Base-by-base conservation (phyloP, 2,113 vertebrate species). In the Mustelus asterias region DNA sequence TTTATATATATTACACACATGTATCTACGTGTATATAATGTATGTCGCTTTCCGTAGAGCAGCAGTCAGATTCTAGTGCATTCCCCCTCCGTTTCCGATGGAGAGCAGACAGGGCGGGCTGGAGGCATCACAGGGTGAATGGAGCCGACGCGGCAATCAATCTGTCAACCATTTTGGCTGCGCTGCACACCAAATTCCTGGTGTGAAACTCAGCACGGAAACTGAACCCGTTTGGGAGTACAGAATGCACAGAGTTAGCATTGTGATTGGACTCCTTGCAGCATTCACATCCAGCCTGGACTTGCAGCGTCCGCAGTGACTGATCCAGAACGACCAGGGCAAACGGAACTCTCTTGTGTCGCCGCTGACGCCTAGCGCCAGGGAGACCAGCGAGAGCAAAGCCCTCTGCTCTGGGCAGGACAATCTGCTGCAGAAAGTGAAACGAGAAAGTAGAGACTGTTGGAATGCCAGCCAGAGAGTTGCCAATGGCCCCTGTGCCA, bases 101-200 rank as follows among this genome's bases (percentile, higher is more conserved):
- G 58, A 63, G 54, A 63, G 26, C 26, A 14, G 54, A 63, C 14
- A 88, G 4, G 8, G 7, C 10, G 44, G 26, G 29, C 88, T n/a
- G 13, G 14, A 63, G 58, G 29, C 58, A 14, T 13, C 88, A 63
- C 29, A 63, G 58, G 54, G 58, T 7, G 13, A 63, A n/a, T 33
- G 29, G 88, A 92, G 88, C 24, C 29, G 29, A 4, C 14, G 54
- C 18, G 54, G 88, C 26, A n/a, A 92, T 92, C 58, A 92, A 92
- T 92, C 88, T 92, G 54, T 92, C 88, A 92, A 60, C 58, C 88
- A 90, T 92, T n/a, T 92, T 92, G 88, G 88, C 88, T 60, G 58
- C 58, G 29, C 88, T 92, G 5, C 54, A 33, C 29, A 60, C 54
- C 26, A 92, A 92, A 92, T 92, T 92, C 88, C 88, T 92, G 88